A percentile compares a stretch with the other conserved stretches of the same genome.
phyloP scores from a whole-genome alignment of 1,140 invertebrate species.

The Amyelois transitella region DNA sequence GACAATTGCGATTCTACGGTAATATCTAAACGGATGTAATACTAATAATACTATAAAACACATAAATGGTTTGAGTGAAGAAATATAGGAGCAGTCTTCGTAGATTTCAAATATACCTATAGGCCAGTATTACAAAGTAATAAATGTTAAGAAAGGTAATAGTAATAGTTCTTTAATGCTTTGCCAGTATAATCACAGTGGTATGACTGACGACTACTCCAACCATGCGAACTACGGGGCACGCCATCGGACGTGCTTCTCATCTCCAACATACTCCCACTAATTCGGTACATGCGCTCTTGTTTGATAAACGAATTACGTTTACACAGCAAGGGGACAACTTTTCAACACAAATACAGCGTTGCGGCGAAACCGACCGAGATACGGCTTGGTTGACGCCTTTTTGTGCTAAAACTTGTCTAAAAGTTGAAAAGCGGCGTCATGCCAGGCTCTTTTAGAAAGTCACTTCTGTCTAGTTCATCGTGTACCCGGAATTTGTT shows the following conservation, averaged over 20 bases:
- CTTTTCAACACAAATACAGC: slow-evolving; percentile 23
- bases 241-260: slow-evolving; percentile 15
- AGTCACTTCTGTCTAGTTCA: slow-evolving; percentile 3
- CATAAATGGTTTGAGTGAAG: too few relatives aligned
- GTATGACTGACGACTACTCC: not conserved
- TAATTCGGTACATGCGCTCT: slow-evolving; percentile 37
- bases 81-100: too few relatives aligned
- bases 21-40: too few relatives aligned
- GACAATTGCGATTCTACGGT: too few relatives aligned
- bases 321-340: slow-evolving; percentile 22
- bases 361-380: not conserved
- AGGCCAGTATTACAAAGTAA: too few relatives aligned
- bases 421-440: not conserved
- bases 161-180: too few relatives aligned
- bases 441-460: not conserved
- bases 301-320: slow-evolving; percentile 22
- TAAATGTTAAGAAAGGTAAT: too few relatives aligned
- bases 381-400: not conserved
- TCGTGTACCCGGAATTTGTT: not conserved
- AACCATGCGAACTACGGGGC: not conserved
- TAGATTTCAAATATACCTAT: too few relatives aligned
- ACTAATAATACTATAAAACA: too few relatives aligned
- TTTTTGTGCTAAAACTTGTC: not conserved
- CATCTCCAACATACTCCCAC: slow-evolving; percentile 27
- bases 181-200: too few relatives aligned